Evolutionary conservation across 2,113 vertebrate genomes (phyloP).

Genomic region (Cepphus grylle): DNA sequence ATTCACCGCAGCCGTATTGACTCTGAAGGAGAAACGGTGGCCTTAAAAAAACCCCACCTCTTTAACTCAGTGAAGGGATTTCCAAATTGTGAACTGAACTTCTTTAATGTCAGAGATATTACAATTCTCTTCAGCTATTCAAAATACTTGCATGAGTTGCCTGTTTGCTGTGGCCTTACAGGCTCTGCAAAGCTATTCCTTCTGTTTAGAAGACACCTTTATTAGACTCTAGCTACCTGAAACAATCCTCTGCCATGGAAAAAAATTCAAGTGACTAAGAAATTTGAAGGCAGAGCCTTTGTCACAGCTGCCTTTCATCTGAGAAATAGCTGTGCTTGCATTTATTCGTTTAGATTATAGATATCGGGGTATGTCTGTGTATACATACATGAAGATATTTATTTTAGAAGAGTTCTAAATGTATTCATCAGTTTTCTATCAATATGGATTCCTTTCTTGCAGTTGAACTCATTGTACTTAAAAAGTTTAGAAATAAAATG

Average conservation of each 20-base stretch:
- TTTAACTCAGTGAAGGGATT: not conserved
- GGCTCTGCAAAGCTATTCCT: not conserved
- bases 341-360: not conserved
- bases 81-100: not conserved
- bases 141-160: not conserved
- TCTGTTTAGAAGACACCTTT: not conserved
- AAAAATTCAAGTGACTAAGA: not conserved
- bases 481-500: not conserved
- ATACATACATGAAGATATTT: not conserved
- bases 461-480: not conserved
- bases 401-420: not conserved
- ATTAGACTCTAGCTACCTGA: not conserved
- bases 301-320: not conserved
- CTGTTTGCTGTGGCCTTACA: not conserved
- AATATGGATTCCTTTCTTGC: not conserved
- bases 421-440: not conserved
- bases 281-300: slow-evolving; percentile 39
- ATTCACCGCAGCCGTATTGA: not conserved
- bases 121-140: not conserved
- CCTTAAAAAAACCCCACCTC: not conserved
- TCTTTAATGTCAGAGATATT: not conserved
- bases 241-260: not conserved
- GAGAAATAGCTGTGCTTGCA: not conserved
- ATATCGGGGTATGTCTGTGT: not conserved
- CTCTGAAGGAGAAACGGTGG: not conserved